Percentiles rank a stretch among this genome's conserved stretches.
Conservation (phyloP, 2,797 vertebrate species). For the Phrynocephalus vlangalii region DNA sequence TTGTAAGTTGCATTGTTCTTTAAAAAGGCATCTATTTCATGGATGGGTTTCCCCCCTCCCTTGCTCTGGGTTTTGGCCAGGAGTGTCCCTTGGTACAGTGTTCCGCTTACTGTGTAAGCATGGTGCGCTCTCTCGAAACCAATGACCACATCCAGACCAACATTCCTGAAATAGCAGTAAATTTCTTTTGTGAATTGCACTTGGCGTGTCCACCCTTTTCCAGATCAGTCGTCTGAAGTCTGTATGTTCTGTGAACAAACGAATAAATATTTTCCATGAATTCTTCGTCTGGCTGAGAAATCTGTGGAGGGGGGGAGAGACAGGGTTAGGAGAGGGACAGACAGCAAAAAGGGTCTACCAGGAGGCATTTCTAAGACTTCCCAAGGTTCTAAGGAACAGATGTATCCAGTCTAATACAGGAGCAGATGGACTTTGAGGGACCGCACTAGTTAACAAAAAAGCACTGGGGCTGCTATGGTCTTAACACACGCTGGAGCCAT, state of each 20-base stretch:
- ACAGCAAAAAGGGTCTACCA: background rate
- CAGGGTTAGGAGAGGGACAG: background rate
- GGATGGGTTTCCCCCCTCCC: background rate
- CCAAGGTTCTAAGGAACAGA: background rate
- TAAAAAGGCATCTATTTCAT: background rate
- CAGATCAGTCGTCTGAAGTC: constrained; percentile 5
- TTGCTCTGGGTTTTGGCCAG: background rate
- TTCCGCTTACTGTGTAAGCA: constrained; percentile 28
- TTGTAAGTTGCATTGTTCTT: background rate
- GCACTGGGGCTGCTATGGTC: too few relatives aligned
- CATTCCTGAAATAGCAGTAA: constrained; percentile 13
- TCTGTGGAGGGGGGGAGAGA: background rate
- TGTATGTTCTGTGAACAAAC: constrained; percentile 50
- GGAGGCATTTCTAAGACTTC: background rate
- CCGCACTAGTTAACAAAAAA: background rate
- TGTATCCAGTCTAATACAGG: background rate
- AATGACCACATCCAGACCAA: background rate
- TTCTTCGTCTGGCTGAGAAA: background rate
- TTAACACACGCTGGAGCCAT: too few relatives aligned
- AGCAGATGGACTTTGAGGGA: background rate
- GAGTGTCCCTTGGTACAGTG: background rate
- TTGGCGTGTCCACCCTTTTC: constrained; percentile 3
- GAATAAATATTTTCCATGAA: constrained; percentile 20
- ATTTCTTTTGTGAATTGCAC: constrained; percentile 20
- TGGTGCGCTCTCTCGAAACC: background rate